Conservation (phyloP, 2,888 invertebrate species). For the Netelia virgata region DNA sequence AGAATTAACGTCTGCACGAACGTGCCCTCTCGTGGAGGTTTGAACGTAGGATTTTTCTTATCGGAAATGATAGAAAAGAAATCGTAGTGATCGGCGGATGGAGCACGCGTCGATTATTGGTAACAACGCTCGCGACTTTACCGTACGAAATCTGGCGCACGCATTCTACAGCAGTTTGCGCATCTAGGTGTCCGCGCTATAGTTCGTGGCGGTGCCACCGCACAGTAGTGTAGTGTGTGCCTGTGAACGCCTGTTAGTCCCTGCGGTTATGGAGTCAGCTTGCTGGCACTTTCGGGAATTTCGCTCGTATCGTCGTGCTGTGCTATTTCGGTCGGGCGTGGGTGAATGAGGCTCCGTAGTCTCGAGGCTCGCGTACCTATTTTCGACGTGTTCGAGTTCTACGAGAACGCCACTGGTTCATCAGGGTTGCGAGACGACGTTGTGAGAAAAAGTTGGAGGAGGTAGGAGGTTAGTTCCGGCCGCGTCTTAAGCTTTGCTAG, state of each 20-base stretch:
- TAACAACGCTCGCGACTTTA: conserved; percentile 6
- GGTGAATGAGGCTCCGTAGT: conserved; percentile 78
- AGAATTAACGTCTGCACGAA: background rate
- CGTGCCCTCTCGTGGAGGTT: background rate
- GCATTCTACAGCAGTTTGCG: conserved; percentile 17
- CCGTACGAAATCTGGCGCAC: conserved; percentile 2
- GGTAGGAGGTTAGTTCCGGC: conserved; percentile 75
- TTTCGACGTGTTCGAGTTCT: conserved; percentile 74
- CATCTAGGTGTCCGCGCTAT: conserved; percentile 61
- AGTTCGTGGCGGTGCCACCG: conserved; percentile 52
- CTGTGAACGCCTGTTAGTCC: conserved; percentile 51
- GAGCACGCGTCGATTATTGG: background rate
- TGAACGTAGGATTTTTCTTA: background rate
- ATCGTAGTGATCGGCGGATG: background rate
- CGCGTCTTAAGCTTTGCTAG: conserved; percentile 40
- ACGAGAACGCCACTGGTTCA: conserved; percentile 58
- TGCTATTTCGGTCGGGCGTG: conserved; percentile 80
- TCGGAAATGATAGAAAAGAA: background rate
- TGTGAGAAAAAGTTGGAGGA: conserved; percentile 49
- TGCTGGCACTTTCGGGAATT: conserved; percentile 75
- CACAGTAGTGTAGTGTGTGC: conserved; percentile 44
- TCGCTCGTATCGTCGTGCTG: conserved; percentile 72
- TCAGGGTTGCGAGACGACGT: background rate
- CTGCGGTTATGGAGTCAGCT: conserved; percentile 75
- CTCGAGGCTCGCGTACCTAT: conserved; percentile 73